Evolutionary conservation across 92 coral and sea anemone genomes (phyloP).

Genomic region (Palythoa grandiflora): DNA sequence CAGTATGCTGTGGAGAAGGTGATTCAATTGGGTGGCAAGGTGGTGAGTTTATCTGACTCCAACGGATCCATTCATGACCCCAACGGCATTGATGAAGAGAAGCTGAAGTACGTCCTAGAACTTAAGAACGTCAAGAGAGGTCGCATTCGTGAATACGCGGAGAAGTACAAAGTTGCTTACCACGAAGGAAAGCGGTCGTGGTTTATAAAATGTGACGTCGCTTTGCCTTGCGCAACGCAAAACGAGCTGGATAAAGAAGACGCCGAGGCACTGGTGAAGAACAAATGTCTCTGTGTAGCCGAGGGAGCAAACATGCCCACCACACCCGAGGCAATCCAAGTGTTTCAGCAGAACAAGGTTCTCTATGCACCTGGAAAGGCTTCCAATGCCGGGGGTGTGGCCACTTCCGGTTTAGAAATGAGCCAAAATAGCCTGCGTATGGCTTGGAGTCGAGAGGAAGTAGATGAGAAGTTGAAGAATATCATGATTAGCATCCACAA

Average conservation of each 20-base stretch:
- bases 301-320: constrained; percentile 95
- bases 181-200: constrained; percentile 89
- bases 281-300: constrained; percentile 77
- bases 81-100: constrained; percentile 73
- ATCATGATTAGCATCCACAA: constrained; percentile 62
- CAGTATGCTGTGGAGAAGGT: constrained; percentile 83
- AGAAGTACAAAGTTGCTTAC: constrained; percentile 74
- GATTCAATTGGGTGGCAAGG: constrained; percentile 80
- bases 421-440: constrained; percentile 88
- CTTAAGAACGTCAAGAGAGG: constrained; percentile 88
- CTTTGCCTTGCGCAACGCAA: constrained; percentile 89
- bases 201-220: constrained; percentile 84
- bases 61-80: constrained; percentile 86
- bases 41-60: constrained; percentile 84
- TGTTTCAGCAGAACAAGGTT: constrained; percentile 72
- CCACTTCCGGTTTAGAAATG: constrained; percentile 92
- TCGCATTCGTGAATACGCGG: constrained; percentile 86
- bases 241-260: constrained; percentile 79
- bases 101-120: constrained; percentile 82
- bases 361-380: constrained; percentile 90
- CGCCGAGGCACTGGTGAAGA: constrained; percentile 84
- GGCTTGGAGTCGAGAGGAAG: constrained; percentile 83
- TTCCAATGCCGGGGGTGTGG: constrained; percentile 91
- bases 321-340: constrained; percentile 80
- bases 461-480: constrained; percentile 71